Conservation (phyloP, 2,113 vertebrate species). For the Talpa occidentalis region DNA sequence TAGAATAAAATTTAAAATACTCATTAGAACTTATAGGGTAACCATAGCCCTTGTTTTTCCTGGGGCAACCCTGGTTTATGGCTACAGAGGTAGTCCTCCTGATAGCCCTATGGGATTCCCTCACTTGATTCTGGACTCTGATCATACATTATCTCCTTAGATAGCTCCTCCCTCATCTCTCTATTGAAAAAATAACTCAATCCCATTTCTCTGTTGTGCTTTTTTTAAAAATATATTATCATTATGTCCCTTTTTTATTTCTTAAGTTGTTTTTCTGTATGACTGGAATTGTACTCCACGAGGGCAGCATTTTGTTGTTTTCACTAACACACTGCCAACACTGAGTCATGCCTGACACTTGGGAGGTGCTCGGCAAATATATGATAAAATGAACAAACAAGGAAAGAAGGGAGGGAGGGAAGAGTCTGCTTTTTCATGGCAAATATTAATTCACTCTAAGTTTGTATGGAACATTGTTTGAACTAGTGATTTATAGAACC, state of each 20-base stretch:
- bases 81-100: background rate
- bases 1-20: conserved; percentile 14
- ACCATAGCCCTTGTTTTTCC: background rate
- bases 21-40: background rate
- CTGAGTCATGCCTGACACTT: background rate
- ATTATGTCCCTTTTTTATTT: conserved; percentile 6
- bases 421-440: background rate
- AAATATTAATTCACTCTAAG: background rate
- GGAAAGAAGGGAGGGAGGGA: background rate
- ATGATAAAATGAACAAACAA: background rate
- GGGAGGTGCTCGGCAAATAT: background rate
- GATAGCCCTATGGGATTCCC: background rate
- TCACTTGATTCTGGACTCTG: background rate
- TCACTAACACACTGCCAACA: background rate
- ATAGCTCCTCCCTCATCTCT: background rate
- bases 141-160: background rate
- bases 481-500: background rate
- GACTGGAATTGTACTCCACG: background rate
- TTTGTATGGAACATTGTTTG: background rate
- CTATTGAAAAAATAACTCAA: background rate
- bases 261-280: background rate
- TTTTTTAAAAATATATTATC: background rate
- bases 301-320: background rate
- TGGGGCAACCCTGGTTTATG: background rate
- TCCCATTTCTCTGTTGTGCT: background rate